Conservation (phyloP, 1,140 invertebrate genomes). For the Nephila pilipes region DNA sequence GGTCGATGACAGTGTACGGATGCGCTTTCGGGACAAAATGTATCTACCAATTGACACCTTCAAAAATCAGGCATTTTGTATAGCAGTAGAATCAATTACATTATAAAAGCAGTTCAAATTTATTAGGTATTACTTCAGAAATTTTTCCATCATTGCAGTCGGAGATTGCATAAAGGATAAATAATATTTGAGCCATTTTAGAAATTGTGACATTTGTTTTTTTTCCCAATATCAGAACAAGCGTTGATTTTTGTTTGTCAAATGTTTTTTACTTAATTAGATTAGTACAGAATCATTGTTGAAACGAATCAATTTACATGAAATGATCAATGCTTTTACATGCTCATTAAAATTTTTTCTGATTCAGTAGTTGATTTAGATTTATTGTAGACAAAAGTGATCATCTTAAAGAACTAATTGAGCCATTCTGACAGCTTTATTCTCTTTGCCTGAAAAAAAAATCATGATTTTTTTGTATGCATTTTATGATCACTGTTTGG, state of each 20-base stretch:
- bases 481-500: too few relatives aligned
- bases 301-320: too few relatives aligned
- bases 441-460: constrained; percentile 2
- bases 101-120: background rate
- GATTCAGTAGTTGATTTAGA: background rate
- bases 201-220: background rate
- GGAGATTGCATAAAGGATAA: background rate
- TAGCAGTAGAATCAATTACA: too few relatives aligned
- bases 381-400: constrained; percentile 5
- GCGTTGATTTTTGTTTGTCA: too few relatives aligned
- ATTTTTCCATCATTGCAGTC: background rate
- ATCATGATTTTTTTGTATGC: too few relatives aligned
- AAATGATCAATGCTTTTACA: background rate
- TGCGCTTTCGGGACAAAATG: background rate
- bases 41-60: background rate
- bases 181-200: background rate
- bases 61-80: background rate
- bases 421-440: background rate
- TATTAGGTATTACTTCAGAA: background rate
- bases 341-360: background rate
- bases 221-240: background rate
- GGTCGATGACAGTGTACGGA: background rate
- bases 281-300: background rate
- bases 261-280: background rate
- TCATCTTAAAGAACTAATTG: background rate